A percentile compares a stretch with the other conserved stretches of the same genome.
These are phyloP conservation scores for Erinaceus europaeus DNA, from an alignment of 2,113 vertebrate genomes.

Conservation along the genomic window DNA sequence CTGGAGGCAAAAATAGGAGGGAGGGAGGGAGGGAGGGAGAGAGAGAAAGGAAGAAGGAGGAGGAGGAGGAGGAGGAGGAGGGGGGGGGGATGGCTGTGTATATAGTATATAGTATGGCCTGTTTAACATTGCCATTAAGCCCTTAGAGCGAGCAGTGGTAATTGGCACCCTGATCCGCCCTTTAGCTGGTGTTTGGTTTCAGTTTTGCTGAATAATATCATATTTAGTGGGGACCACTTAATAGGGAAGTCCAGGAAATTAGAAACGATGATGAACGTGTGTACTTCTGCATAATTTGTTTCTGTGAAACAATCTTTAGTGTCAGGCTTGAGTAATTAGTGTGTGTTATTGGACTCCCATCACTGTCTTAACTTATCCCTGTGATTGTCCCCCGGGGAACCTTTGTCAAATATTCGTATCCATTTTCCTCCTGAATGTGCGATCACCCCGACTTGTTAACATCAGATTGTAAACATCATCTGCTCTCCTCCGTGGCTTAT, in stretches of 20 bases:
- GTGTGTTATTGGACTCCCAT: not conserved
- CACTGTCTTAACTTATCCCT: conserved; percentile 11
- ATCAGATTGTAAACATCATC: not conserved
- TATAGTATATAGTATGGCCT: no score
- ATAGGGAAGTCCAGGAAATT: not conserved
- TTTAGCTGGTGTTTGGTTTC: not conserved
- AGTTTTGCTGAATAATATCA: not conserved
- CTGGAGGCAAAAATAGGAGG: no score
- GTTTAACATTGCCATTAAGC: not conserved
- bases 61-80: not conserved
- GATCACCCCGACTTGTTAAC: conserved; percentile 18
- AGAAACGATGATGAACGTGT: not conserved
- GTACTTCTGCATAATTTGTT: not conserved
- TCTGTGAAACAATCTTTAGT: not conserved
- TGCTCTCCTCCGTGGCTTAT: not conserved
- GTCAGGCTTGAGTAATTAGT: conserved; percentile 20
- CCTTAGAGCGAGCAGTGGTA: not conserved
- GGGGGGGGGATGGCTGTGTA: no score
- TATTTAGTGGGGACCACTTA: not conserved
- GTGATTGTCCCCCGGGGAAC: not conserved
- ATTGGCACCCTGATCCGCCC: not conserved
- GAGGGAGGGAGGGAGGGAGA: not conserved
- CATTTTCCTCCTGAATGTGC: conserved; percentile 30
- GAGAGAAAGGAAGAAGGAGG: not conserved
- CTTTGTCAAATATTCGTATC: conserved; percentile 41